Base-by-base conservation (phyloP, 2,113 vertebrate genomes). In the Zeus faber region DNA sequence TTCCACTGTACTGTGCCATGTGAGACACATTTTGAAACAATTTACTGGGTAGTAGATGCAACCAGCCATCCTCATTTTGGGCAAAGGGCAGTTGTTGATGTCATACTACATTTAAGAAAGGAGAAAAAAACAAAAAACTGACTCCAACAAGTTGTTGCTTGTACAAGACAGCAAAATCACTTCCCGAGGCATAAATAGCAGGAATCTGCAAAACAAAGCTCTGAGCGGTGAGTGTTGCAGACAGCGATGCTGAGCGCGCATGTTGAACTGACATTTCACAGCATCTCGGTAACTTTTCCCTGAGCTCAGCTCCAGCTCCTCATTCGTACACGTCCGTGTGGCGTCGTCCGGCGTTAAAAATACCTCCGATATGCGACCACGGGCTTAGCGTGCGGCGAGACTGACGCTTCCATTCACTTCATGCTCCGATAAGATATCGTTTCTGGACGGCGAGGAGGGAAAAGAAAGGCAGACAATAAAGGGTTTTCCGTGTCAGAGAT, bases 21-120 rank as follows among this genome's bases (percentile, higher is more conserved):
- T 62, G 21, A 58, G 43, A 2, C n/a, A 53, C 35, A 62, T 64
- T 76, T 29, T 54, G 65, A 77, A 82, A 67, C 31, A 41, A 61
- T 75, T 59, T 54, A 59, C 70, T 63, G 17, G 21, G 35, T 6
- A 3, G 20, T 21, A 22, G 47, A 51, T 44, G 24, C 37, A 23
- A 41, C 6, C 24, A 51, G 8, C 11, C 20, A 37, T 50, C 49
- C 40, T 23, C 9, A 16, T 53, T 10, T 6, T 16, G 5, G 31
- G 5, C 10, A 37, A 6, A 2, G 43, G 26, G 39, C 2, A 7
- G 23, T 1, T 47, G 35, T 4, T 54, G 2, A 18, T 26, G 33
- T 43, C 8, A 40, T 16, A 53, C 31, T 16, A 53, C 31, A 27
- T 51, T 49, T 18, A 20, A 21, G 11, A 13, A 14, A 72, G 11